A percentile compares a stretch with the other conserved stretches of the same genome.
Conservation (phyloP, 1,140 invertebrate genomes). For the Drosophila bocqueti region DNA sequence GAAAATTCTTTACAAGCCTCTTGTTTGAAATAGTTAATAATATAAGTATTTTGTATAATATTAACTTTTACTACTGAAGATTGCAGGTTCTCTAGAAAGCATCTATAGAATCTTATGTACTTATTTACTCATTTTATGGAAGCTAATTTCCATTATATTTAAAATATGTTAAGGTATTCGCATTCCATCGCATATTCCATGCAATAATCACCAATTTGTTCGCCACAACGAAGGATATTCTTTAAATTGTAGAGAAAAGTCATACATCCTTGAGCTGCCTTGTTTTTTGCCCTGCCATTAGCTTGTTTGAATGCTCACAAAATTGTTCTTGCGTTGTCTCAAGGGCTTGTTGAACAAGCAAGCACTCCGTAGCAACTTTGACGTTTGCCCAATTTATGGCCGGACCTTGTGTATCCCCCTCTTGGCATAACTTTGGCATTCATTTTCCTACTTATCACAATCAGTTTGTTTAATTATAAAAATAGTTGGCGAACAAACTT, state of each 20-base stretch:
- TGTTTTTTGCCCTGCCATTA: constrained; percentile 5
- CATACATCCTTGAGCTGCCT: constrained; percentile 10
- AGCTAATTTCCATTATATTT: neutral
- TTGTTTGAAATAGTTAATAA: neutral
- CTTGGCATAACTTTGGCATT: constrained; percentile 42
- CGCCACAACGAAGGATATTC: neutral
- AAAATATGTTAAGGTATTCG: neutral
- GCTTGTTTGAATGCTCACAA: constrained; percentile 4
- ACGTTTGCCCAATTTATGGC: constrained; percentile 65
- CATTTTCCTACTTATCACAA: constrained; percentile 67
- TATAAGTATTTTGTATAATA: too few species aligned
- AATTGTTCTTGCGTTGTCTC: constrained; percentile 31
- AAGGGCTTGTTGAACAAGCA: constrained; percentile 36
- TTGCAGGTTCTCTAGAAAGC: neutral
- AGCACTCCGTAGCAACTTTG: constrained; percentile 36
- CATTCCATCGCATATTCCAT: neutral
- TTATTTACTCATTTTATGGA: neutral
- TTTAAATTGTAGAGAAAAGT: neutral
- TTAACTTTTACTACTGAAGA: too few species aligned
- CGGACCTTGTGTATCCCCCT: constrained; percentile 23
- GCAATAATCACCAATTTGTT: neutral
- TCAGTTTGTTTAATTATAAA: constrained; percentile 76
- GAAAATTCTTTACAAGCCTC: neutral
- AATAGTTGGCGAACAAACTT: constrained; percentile 73
- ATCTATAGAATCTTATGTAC: neutral